Percentiles rank a stretch among this genome's conserved stretches.
Evolutionary conservation across 2,797 vertebrate species (phyloP).

Genomic region (Toxotes lorentzi): DNA sequence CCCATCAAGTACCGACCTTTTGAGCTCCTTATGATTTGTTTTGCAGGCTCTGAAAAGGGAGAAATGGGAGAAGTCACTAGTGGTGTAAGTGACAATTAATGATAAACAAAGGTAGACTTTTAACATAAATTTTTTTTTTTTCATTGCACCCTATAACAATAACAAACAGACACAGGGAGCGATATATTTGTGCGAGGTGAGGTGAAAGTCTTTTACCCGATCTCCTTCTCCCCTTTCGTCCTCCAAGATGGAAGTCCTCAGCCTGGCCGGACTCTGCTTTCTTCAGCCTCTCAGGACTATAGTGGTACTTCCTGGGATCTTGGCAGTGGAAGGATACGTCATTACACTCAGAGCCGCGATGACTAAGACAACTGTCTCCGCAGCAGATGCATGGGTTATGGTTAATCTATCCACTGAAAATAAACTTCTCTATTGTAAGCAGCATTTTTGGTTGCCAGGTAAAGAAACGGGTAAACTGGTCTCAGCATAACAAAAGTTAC

Average conservation of each 20-base stretch:
- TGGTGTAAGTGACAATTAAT: neutral
- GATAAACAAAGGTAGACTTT: neutral
- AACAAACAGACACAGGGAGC: neutral
- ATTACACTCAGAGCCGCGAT: slow-evolving; percentile 43
- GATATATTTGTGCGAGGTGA: neutral
- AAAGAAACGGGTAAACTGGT: slow-evolving; percentile 34
- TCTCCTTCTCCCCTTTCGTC: slow-evolving; percentile 87
- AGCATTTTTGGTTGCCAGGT: slow-evolving; percentile 51
- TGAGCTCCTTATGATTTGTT: slow-evolving; percentile 83
- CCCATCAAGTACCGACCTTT: slow-evolving; percentile 76
- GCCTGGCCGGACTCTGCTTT: slow-evolving; percentile 86
- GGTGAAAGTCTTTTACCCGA: slow-evolving; percentile 86
- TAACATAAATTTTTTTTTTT: neutral
- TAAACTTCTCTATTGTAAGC: slow-evolving; percentile 28
- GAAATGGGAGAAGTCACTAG: slow-evolving; percentile 4
- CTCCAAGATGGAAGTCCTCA: slow-evolving; percentile 77
- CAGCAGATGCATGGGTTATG: slow-evolving; percentile 15
- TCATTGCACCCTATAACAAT: neutral
- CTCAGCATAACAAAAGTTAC: neutral
- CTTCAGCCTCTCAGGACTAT: slow-evolving; percentile 92
- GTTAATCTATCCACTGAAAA: slow-evolving; percentile 35
- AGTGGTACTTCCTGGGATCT: slow-evolving; percentile 90
- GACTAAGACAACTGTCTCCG: slow-evolving; percentile 47
- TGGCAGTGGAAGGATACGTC: slow-evolving; percentile 31
- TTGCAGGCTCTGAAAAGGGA: slow-evolving; percentile 87